These are phyloP conservation scores for Andrena flavipes DNA, from an alignment of 2,888 invertebrate species.

Conservation along the genomic window DNA sequence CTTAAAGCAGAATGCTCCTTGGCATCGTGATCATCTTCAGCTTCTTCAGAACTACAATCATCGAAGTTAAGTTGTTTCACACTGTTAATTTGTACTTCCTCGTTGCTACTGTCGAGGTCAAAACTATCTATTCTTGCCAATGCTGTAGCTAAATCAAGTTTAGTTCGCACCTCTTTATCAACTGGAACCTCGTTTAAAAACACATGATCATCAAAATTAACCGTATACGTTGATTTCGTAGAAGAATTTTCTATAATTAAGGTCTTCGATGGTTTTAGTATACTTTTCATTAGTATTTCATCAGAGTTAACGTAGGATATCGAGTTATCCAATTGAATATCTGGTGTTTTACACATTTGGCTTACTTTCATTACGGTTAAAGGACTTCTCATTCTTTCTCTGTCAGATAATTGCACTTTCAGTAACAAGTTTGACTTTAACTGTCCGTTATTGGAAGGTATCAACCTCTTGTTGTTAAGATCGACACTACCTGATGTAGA, in stretches of 20 bases:
- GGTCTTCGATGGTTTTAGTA: slow-evolving; percentile 75
- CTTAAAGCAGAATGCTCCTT: background rate
- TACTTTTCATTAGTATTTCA: slow-evolving; percentile 80
- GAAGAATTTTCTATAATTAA: slow-evolving; percentile 12
- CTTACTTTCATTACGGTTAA: slow-evolving; percentile 76
- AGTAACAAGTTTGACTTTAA: slow-evolving; percentile 56
- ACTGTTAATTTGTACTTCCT: slow-evolving; percentile 14
- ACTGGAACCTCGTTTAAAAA: too few species aligned
- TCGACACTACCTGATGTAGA: slow-evolving; percentile 13
- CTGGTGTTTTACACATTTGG: slow-evolving; percentile 77
- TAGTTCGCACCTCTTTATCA: too few species aligned
- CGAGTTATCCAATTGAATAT: slow-evolving; percentile 75
- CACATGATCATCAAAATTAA: too few species aligned
- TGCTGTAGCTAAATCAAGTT: too few species aligned
- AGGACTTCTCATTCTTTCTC: slow-evolving; percentile 69
- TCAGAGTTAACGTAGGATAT: slow-evolving; percentile 78
- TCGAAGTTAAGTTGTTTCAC: slow-evolving; percentile 71
- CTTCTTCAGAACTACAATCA: slow-evolving; percentile 50
- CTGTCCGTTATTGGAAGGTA: slow-evolving; percentile 16
- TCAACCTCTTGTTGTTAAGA: background rate
- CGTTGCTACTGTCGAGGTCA: too few species aligned
- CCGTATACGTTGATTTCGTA: slow-evolving; percentile 59
- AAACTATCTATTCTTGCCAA: too few species aligned
- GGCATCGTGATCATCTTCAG: background rate
- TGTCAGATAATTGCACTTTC: slow-evolving; percentile 65